phyloP scores from a whole-genome alignment of 2,797 vertebrate genomes.

The Enteromius fasciolatus region DNA sequence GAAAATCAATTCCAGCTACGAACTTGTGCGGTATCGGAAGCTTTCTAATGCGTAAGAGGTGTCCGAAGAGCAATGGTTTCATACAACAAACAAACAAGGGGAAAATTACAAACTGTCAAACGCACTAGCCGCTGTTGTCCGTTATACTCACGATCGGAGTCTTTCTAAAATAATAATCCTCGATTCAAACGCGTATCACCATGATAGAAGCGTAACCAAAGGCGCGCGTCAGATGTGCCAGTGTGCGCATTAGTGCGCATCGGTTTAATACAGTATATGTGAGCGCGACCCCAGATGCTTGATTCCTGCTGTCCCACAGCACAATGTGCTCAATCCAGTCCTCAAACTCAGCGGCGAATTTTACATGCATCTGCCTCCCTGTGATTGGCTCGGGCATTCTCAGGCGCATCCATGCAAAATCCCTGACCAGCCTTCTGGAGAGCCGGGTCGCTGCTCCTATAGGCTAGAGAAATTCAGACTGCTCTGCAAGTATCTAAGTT shows the following conservation, averaged over 20 bases:
- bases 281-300: conserved; percentile 44
- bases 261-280: conserved; percentile 10
- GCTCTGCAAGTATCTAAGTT: conserved; percentile 18
- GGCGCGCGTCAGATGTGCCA: conserved; percentile 33
- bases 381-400: conserved; percentile 58
- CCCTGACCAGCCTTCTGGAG: conserved; percentile 34
- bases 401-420: conserved; percentile 32
- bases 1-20: conserved; percentile 40
- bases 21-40: conserved; percentile 22
- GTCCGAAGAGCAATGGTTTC: conserved; percentile 3
- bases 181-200: conserved; percentile 12
- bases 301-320: conserved; percentile 45
- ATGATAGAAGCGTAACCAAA: conserved; percentile 24
- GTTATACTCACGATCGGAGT: conserved; percentile 5
- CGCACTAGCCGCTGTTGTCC: conserved; percentile 16
- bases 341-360: conserved; percentile 57
- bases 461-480: conserved; percentile 15
- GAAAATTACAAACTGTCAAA: conserved; percentile 14
- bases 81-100: conserved; percentile 8
- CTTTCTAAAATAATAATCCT: conserved; percentile 40
- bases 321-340: conserved; percentile 46
- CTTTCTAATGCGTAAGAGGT: conserved; percentile 15
- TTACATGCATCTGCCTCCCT: conserved; percentile 52
- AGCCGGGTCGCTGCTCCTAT: conserved; percentile 36
- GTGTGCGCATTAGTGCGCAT: conserved; percentile 29